Conservation (phyloP, 2,888 invertebrate genomes). For the Dione juno region DNA sequence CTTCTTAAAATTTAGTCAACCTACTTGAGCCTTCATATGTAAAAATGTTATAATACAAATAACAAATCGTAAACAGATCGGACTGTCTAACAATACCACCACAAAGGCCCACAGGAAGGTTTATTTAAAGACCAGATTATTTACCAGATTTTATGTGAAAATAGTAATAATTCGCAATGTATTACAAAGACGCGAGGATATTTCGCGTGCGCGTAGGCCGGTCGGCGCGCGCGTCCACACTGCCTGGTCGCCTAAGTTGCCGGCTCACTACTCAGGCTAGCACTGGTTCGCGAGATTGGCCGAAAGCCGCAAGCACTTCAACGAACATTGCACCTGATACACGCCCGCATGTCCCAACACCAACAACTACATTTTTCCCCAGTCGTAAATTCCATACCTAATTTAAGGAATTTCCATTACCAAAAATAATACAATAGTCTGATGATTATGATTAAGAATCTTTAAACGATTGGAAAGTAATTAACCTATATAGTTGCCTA, state of each 20-base stretch:
- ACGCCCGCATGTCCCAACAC: constrained; percentile 56
- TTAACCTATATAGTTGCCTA: not conserved
- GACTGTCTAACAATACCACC: constrained; percentile 14
- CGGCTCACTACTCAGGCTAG: constrained; percentile 32
- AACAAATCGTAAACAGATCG: not conserved
- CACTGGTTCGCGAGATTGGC: constrained; percentile 48
- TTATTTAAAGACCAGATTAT: constrained; percentile 64
- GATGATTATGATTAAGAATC: not conserved
- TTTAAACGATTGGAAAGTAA: no score
- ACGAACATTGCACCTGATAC: constrained; percentile 75
- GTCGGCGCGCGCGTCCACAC: constrained; percentile 76
- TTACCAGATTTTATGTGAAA: constrained; percentile 53
- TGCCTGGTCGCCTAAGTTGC: constrained; percentile 48
- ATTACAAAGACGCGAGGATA: constrained; percentile 60
- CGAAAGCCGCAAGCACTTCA: constrained; percentile 47
- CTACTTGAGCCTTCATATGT: constrained; percentile 2
- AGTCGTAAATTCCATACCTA: constrained; percentile 50
- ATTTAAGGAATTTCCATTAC: not conserved
- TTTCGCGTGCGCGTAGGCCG: constrained; percentile 76
- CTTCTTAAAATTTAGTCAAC: not conserved
- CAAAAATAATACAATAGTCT: not conserved
- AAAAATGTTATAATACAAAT: not conserved
- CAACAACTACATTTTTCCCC: constrained; percentile 52
- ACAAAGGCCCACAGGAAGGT: constrained; percentile 52
- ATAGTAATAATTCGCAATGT: constrained; percentile 17